These are phyloP conservation scores for Gila robusta DNA, from an alignment of 2,797 vertebrate genomes.

Conservation along the genomic window DNA sequence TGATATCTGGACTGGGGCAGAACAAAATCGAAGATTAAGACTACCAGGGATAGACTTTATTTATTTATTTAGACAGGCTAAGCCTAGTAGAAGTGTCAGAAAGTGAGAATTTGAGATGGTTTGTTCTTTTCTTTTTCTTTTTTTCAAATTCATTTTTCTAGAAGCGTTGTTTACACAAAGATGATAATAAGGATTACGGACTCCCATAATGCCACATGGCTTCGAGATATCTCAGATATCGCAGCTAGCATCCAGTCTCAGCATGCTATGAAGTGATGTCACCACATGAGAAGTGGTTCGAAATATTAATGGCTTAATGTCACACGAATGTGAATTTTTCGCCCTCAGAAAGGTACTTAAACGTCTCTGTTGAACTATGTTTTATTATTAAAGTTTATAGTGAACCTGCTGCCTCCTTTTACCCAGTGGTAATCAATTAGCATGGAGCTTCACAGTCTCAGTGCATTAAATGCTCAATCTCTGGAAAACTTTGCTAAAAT, in stretches of 20 bases:
- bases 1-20: conserved; percentile 50
- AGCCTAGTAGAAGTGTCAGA: conserved; percentile 16
- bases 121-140: neutral
- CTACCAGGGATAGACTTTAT: conserved; percentile 6
- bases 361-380: neutral
- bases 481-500: neutral
- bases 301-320: conserved; percentile 27
- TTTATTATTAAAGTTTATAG: neutral
- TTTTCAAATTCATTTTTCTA: neutral
- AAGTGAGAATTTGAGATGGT: conserved; percentile 7
- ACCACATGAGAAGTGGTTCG: neutral
- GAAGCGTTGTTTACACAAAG: neutral
- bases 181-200: neutral
- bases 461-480: conserved; percentile 7
- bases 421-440: neutral
- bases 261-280: conserved; percentile 2
- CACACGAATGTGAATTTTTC: conserved; percentile 12
- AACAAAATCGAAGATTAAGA: conserved; percentile 55
- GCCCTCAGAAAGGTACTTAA: conserved; percentile 4
- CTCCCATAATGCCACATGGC: neutral
- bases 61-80: conserved; percentile 34
- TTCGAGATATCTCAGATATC: neutral
- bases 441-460: neutral
- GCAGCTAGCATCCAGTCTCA: neutral
- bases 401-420: neutral